A percentile compares a stretch with the other conserved stretches of the same genome.
These are phyloP conservation scores for Dallia pectoralis DNA, from an alignment of 2,797 vertebrate species.

Conservation along the genomic window DNA sequence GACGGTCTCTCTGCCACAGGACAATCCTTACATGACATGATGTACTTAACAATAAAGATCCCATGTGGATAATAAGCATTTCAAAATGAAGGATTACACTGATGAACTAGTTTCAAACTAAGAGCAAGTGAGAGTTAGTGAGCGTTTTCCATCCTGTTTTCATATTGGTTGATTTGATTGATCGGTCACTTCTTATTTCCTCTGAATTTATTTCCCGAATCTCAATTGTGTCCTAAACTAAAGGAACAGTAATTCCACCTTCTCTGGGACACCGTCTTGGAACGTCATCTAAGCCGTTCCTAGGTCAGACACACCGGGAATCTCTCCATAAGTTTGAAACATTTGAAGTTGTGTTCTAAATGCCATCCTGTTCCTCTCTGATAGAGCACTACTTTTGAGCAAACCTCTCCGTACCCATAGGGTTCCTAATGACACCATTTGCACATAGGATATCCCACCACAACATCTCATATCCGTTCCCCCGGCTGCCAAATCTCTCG, in stretches of 20 bases:
- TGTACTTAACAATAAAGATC: no score
- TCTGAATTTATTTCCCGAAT: slow-evolving; percentile 66
- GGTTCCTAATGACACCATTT: slow-evolving; percentile 68
- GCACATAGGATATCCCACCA: slow-evolving; percentile 60
- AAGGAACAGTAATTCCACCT: slow-evolving; percentile 55
- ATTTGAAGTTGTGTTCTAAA: no score
- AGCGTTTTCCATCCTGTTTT: slow-evolving; percentile 54
- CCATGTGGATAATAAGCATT: no score
- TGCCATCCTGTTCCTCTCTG: no score
- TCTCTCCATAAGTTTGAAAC: slow-evolving; percentile 63
- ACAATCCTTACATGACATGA: slow-evolving; percentile 4
- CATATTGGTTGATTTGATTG: slow-evolving; percentile 43
- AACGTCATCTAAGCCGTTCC: slow-evolving; percentile 59
- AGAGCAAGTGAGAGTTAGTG: background rate
- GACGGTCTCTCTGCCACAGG: background rate
- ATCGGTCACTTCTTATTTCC: background rate
- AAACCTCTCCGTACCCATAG: slow-evolving; percentile 57
- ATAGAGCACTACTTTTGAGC: background rate
- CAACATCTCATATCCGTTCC: slow-evolving; percentile 22
- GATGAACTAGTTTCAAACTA: slow-evolving; percentile 38
- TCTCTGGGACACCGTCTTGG: slow-evolving; percentile 62
- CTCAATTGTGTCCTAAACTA: slow-evolving; percentile 52
- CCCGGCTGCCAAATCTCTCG: slow-evolving; percentile 43
- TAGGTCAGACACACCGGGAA: slow-evolving; percentile 71
- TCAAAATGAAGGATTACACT: slow-evolving; percentile 14